phyloP scores from a whole-genome alignment of 2,113 vertebrate species.

The Theristicus caerulescens region DNA sequence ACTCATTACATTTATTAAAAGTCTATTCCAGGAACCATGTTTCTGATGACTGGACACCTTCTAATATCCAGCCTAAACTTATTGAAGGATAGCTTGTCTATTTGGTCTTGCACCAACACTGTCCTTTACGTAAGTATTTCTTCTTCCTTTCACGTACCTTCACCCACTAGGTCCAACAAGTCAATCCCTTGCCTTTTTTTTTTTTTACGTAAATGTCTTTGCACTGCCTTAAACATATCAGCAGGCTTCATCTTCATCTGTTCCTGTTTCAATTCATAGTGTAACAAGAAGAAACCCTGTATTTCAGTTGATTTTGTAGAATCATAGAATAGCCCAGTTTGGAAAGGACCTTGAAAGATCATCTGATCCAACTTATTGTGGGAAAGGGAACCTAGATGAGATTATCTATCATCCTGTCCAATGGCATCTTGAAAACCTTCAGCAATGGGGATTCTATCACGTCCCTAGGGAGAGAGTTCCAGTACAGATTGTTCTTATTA shows the following conservation, averaged over 20 bases:
- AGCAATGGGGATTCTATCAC: background rate
- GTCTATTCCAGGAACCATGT: background rate
- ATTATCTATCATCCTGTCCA: background rate
- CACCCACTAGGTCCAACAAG: background rate
- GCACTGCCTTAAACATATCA: background rate
- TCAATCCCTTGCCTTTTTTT: background rate
- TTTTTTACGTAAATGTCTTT: background rate
- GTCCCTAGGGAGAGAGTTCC: background rate
- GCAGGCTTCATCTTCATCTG: background rate
- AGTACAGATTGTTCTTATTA: background rate
- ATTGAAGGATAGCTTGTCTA: background rate
- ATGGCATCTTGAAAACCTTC: background rate
- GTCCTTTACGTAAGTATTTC: background rate
- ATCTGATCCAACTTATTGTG: background rate
- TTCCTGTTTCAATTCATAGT: background rate
- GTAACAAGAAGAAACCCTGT: background rate
- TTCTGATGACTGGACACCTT: background rate
- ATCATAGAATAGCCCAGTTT: background rate
- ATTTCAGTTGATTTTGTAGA: background rate
- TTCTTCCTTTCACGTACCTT: background rate
- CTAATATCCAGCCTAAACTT: accelerated
- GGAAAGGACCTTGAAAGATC: background rate
- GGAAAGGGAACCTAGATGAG: background rate
- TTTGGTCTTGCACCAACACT: background rate
- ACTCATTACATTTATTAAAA: background rate